Percentiles rank a stretch among this genome's conserved stretches.
phyloP scores from a whole-genome alignment of 2,113 vertebrate genomes.

The Actenoides hombroni region DNA sequence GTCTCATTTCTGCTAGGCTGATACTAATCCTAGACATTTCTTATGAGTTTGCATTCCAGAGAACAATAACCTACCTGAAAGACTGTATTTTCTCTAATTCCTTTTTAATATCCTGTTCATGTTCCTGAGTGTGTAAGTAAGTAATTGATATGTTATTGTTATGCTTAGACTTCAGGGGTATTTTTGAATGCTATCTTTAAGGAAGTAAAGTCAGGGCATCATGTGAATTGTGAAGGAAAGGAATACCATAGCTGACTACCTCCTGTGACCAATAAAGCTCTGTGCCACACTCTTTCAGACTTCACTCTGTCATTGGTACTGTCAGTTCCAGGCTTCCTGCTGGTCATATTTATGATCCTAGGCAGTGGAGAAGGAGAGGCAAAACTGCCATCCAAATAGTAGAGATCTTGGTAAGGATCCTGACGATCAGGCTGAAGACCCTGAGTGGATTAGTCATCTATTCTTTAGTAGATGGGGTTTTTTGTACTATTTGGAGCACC shows the following conservation, averaged over 20 bases:
- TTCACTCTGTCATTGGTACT: neutral
- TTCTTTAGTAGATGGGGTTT: neutral
- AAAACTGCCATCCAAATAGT: neutral
- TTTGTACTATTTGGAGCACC: neutral
- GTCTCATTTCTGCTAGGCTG: neutral
- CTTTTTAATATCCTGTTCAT: slow-evolving; percentile 37
- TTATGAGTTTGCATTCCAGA: slow-evolving; percentile 32
- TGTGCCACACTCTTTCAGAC: neutral
- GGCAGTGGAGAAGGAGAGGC: neutral
- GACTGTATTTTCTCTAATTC: slow-evolving; percentile 31
- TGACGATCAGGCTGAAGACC: neutral
- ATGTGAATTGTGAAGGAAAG: neutral
- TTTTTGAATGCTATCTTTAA: slow-evolving; percentile 26
- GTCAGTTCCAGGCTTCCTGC: slow-evolving; percentile 1
- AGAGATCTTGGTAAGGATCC: neutral
- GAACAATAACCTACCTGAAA: slow-evolving; percentile 35
- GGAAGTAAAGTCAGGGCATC: neutral
- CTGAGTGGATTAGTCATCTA: neutral
- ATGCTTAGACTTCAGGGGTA: neutral
- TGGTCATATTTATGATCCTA: neutral
- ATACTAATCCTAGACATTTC: slow-evolving; percentile 12
- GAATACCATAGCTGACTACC: slow-evolving; percentile 7
- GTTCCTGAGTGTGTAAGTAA: slow-evolving; percentile 27
- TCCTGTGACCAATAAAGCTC: neutral
- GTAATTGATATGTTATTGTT: slow-evolving; percentile 29